Evolutionary conservation across 2,113 vertebrate species (phyloP).

Genomic region (Balaeniceps rex): DNA sequence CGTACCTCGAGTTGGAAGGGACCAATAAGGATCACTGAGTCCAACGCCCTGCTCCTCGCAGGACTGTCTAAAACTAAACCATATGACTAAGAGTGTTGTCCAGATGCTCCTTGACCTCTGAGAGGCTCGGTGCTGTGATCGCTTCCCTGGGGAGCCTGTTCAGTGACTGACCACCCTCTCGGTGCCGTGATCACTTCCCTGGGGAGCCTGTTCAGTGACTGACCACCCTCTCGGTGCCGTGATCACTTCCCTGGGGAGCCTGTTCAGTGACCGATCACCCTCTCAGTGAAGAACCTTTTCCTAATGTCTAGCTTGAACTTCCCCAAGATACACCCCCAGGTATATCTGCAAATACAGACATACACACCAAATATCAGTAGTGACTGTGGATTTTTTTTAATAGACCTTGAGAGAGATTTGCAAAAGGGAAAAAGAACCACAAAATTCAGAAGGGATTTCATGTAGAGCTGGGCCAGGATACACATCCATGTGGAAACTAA

Average conservation of each 20-base stretch:
- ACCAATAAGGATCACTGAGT: fast-evolving
- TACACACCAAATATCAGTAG: fast-evolving
- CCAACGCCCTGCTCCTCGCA: not conserved
- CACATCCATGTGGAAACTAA: not conserved
- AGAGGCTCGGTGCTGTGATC: fast-evolving
- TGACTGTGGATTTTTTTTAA: not conserved
- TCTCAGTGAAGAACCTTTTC: not conserved
- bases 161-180: too few species aligned
- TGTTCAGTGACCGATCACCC: fast-evolving
- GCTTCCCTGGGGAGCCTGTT: not conserved
- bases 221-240: fast-evolving
- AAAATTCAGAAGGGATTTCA: not conserved
- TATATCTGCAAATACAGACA: not conserved
- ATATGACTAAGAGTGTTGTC: not conserved
- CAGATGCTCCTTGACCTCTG: not conserved
- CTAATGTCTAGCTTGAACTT: not conserved
- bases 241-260: not conserved
- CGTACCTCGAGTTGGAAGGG: not conserved
- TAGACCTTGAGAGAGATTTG: not conserved
- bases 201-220: too few species aligned
- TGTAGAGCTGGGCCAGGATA: not conserved
- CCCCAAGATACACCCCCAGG: fast-evolving
- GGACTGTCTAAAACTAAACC: not conserved
- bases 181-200: fast-evolving
- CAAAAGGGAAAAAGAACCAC: not conserved